Percentiles rank a stretch among this genome's conserved stretches.
phyloP scores from a whole-genome alignment of 2,888 invertebrate genomes.

The Synanthedon myopaeformis region DNA sequence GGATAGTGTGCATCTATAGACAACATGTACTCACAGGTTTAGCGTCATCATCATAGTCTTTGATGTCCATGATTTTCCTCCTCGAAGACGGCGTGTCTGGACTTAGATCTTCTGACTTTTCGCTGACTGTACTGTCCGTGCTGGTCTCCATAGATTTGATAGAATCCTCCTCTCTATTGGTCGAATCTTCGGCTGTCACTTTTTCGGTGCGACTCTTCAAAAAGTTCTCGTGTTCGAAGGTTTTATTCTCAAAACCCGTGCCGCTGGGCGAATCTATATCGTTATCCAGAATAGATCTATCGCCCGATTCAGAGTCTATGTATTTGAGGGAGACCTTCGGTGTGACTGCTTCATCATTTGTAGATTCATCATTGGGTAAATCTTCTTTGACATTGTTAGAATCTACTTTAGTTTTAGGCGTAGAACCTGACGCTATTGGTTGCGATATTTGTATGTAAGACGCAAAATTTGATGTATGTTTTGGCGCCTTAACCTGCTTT shows the following conservation, averaged over 20 bases:
- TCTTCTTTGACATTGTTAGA: constrained; percentile 29
- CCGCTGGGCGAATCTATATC: constrained; percentile 60
- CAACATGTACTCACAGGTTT: constrained; percentile 47
- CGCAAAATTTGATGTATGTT: constrained; percentile 72
- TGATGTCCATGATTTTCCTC: constrained; percentile 39
- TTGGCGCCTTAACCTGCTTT: constrained; percentile 56
- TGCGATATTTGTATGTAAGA: constrained; percentile 72
- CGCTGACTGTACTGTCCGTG: constrained; percentile 57
- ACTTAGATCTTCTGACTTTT: constrained; percentile 48
- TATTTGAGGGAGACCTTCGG: constrained; percentile 40
- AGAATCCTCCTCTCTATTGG: constrained; percentile 29
- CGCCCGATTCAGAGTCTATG: constrained; percentile 49
- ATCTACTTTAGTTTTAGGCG: constrained; percentile 27
- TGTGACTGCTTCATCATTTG: constrained; percentile 22
- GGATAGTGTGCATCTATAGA: not conserved
- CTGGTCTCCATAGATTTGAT: constrained; percentile 59
- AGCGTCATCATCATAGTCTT: constrained; percentile 48
- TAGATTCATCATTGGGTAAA: constrained; percentile 21
- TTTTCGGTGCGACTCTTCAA: constrained; percentile 57
- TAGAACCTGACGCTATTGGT: constrained; percentile 54
- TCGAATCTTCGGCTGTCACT: constrained; percentile 34
- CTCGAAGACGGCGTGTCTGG: constrained; percentile 51
- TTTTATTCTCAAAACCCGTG: constrained; percentile 62
- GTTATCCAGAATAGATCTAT: constrained; percentile 41
- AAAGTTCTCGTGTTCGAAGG: constrained; percentile 61